phyloP scores from a whole-genome alignment of 2,113 vertebrate species.

The Pachycephala philippinensis region DNA sequence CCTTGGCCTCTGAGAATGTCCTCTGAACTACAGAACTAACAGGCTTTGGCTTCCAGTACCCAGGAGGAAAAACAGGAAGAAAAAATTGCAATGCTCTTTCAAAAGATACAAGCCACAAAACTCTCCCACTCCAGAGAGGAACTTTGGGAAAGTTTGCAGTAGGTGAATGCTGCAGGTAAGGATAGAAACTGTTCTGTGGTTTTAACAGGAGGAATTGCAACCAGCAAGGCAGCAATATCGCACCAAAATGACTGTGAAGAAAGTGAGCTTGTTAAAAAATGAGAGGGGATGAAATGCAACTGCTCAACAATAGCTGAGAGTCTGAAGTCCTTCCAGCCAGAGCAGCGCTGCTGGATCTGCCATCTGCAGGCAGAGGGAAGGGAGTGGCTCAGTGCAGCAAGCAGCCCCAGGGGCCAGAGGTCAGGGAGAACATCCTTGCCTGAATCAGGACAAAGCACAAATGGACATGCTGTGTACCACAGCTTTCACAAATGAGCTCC shows the following conservation, averaged over 20 bases:
- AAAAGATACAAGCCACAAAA: background rate
- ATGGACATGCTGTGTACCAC: slow-evolving; percentile 45
- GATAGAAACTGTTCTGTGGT: background rate
- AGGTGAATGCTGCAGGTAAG: background rate
- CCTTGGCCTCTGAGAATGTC: background rate
- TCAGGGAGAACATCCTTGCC: background rate
- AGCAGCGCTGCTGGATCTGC: background rate
- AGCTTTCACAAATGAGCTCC: slow-evolving; percentile 86
- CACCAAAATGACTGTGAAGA: background rate
- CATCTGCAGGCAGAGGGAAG: background rate
- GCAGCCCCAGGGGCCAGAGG: background rate
- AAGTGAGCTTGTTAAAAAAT: background rate
- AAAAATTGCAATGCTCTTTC: background rate
- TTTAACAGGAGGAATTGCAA: background rate
- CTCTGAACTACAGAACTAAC: background rate
- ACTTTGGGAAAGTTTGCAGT: background rate
- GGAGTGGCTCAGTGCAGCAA: background rate
- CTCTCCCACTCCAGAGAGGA: background rate
- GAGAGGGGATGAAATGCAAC: background rate
- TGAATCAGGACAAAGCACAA: background rate
- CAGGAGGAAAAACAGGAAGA: background rate
- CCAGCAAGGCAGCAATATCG: background rate
- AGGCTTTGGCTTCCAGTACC: background rate
- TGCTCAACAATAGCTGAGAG: background rate
- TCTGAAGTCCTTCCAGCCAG: background rate